These are phyloP conservation scores for Odontocolon sp. DNA, from an alignment of 2,888 invertebrate species.

Conservation along the genomic window DNA sequence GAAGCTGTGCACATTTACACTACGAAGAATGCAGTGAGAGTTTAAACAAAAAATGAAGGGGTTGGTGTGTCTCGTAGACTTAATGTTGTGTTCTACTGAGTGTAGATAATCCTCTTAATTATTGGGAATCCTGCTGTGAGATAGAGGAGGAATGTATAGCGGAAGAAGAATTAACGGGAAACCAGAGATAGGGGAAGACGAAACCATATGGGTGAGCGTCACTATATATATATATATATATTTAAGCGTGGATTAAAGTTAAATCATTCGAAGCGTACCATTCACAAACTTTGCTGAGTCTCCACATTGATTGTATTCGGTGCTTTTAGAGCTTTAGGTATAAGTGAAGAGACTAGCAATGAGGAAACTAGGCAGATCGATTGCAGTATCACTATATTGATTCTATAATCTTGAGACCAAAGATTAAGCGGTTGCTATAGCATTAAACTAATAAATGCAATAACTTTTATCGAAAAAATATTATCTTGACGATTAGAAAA, in stretches of 20 bases:
- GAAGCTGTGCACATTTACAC: neutral
- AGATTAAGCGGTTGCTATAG: no score
- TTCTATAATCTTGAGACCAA: no score
- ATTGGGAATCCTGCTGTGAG: neutral
- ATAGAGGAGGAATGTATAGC: neutral
- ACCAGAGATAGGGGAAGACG: neutral
- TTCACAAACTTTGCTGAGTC: neutral
- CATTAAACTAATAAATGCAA: no score
- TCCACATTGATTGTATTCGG: neutral
- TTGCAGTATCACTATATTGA: no score
- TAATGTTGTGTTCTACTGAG: neutral
- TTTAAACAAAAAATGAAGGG: neutral
- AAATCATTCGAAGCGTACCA: neutral
- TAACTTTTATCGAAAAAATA: neutral
- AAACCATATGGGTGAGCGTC: neutral
- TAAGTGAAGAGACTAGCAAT: no score
- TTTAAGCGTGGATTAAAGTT: neutral
- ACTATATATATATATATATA: no score
- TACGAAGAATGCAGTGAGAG: neutral
- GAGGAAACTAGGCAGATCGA: neutral
- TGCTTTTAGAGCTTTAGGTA: neutral
- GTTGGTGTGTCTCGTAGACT: neutral
- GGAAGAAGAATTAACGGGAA: neutral
- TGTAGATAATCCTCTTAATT: conserved; percentile 34
- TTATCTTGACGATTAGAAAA: neutral